Base-by-base conservation (phyloP, 2,888 invertebrate species). In the Erebia aethiops region DNA sequence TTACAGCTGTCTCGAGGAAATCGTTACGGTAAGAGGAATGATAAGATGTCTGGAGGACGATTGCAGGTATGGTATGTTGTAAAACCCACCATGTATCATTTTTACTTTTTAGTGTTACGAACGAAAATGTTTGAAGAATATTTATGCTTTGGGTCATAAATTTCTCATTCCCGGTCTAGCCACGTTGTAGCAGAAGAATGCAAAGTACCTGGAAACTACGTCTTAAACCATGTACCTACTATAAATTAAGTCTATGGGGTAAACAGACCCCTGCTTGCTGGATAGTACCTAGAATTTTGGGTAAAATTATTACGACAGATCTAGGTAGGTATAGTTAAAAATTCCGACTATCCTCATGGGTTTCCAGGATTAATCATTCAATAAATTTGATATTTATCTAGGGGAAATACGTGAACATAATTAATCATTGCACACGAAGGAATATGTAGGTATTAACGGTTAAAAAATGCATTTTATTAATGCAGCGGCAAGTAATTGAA, bases 321-420 rank as follows among this genome's bases (percentile, higher is more conserved):
- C 46, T 18, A n/a, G n/a, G n/a, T n/a, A n/a, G n/a, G n/a, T n/a
- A n/a, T n/a, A n/a, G n/a, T n/a, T n/a, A n/a, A n/a, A n/a, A n/a
- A n/a, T n/a, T n/a, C n/a, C 14, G 61, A 65, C 70, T 68, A 61
- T 67, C 71, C 73, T 71, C 69, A 66, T 65, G 21, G 61, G 65
- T 71, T 71, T 72, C 70, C 73, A 70, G 67, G 56, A 71, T 72
- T 69, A 69, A 72, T 74, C 66, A 69, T 66, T 60, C 41, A 60
- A 13, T 66, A 46, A 9, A 49, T 62, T 67, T 67, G 70, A 71
- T 66, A 62, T 56, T 67, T 46, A 18, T 21, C 35, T 14, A 18
- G 66, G 70, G 70, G 67, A 71, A 71, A 67, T 18, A 71, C 67
- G 67, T 67, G 70, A 54, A n/a, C 16, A n/a, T 43, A 60, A 62